These are phyloP conservation scores for Lepidothrix coronata DNA, from an alignment of 2,113 vertebrate species.

Conservation along the genomic window DNA sequence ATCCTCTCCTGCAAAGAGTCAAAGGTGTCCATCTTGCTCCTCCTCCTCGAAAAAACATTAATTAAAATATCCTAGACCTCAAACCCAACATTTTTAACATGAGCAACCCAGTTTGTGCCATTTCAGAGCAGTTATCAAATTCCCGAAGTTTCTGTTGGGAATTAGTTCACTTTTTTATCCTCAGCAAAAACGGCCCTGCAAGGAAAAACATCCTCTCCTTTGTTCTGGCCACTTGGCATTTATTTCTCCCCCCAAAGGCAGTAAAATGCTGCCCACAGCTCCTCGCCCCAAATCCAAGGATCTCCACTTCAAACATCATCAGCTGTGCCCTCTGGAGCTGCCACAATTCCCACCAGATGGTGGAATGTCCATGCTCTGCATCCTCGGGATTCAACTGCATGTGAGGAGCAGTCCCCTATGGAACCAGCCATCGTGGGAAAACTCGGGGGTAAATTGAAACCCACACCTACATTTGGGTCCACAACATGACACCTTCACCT, in stretches of 20 bases:
- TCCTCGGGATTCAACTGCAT: not conserved
- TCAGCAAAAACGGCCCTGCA: not conserved
- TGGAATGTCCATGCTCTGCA: not conserved
- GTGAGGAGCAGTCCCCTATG: not conserved
- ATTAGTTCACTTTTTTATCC: not conserved
- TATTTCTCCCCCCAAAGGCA: constrained; percentile 12
- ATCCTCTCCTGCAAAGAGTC: not conserved
- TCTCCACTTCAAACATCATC: constrained; percentile 13
- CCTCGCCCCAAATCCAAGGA: constrained; percentile 13
- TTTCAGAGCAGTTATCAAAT: not conserved
- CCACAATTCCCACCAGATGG: constrained; percentile 56
- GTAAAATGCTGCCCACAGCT: constrained; percentile 3
- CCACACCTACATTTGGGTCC: not conserved
- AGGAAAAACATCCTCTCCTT: not conserved
- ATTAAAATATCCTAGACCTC: no score
- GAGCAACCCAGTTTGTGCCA: no score
- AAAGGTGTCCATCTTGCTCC: no score
- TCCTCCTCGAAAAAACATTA: no score
- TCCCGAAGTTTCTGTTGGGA: not conserved
- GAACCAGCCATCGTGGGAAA: not conserved
- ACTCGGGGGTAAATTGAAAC: not conserved
- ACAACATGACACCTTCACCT: not conserved
- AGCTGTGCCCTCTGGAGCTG: constrained; percentile 33
- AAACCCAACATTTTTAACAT: no score
- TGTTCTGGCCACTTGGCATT: not conserved